Base-by-base conservation (phyloP, 2,888 invertebrate species). In the Andrena camellia region DNA sequence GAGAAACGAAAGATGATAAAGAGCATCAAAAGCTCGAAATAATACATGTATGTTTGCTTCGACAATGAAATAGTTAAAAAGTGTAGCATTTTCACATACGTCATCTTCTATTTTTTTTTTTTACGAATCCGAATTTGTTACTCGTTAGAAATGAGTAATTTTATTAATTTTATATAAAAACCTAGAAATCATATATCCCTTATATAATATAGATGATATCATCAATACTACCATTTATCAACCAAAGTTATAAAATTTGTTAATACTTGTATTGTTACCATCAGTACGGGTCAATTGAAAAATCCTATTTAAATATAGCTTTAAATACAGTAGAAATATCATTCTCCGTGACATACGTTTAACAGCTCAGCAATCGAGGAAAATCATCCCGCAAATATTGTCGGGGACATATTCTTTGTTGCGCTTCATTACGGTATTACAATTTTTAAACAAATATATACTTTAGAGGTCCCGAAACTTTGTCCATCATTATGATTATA, bases 201-300 rank as follows among this genome's bases (percentile, higher is more conserved):
- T 76, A 84, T 64, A 70, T 64, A 83, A 81, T 73, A 81, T 57
- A 71, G 79, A 77, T 88, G 79, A 77, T 88, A 87, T 79, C 59
- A 70, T 88, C 81, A 80, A 83, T 88, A 89, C 80, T 87, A 88
- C 67, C 64, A 23, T 54, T 82, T 85, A 63, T 81, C 87, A 88
- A 90, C 84, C 79, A 80, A 89, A 88, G 83, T 88, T 89, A 90
- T 85, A 90, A 89, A 90, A 88, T 90, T 86, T 90, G 87, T 87
- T 92, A 91, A 92, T 91, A 92, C 91, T 91, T 87, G 86, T 86
- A 88, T 90, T 90, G 87, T 90, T 85, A 89, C 80, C 84, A 84
- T 87, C 89, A 89, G 83, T 90, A 88, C 87, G 79, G 68, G 81
- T 90, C 85, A 91, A 90, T 92, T 92, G 90, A 89, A 91, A 92